Conservation (phyloP, 2,797 vertebrate species). For the Nannoperca obscura region DNA sequence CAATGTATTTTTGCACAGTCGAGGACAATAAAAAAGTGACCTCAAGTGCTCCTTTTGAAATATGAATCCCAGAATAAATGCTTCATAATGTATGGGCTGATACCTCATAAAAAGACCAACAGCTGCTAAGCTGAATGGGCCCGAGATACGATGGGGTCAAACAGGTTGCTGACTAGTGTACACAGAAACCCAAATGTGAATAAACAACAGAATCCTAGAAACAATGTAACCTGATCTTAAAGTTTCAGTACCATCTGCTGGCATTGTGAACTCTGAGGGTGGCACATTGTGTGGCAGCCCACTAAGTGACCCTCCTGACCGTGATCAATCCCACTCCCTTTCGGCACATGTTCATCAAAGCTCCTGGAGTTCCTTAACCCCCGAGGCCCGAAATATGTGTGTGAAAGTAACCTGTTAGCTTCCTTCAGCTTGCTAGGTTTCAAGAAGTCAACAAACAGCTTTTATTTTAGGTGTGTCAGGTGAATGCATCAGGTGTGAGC, state of each 20-base stretch:
- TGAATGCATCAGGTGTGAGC: slow-evolving; percentile 79
- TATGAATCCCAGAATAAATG: slow-evolving; percentile 76
- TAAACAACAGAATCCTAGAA: slow-evolving; percentile 78
- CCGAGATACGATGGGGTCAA: slow-evolving; percentile 61
- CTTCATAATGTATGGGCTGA: slow-evolving; percentile 64
- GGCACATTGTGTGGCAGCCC: slow-evolving; percentile 50
- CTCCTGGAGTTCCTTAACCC: slow-evolving; percentile 44
- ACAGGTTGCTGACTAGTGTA: slow-evolving; percentile 72
- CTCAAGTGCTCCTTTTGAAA: slow-evolving; percentile 72
- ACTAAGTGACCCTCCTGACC: slow-evolving; percentile 55
- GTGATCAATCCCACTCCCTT: slow-evolving; percentile 73
- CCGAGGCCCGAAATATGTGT: slow-evolving; percentile 39
- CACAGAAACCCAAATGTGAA: slow-evolving; percentile 76
- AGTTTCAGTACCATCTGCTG: slow-evolving; percentile 72
- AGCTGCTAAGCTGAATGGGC: slow-evolving; percentile 74
- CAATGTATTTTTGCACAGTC: slow-evolving; percentile 36
- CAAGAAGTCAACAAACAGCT: slow-evolving; percentile 33
- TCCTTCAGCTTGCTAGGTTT: background rate
- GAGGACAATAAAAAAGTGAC: slow-evolving; percentile 57
- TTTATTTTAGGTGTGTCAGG: slow-evolving; percentile 70
- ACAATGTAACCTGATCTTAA: slow-evolving; percentile 75
- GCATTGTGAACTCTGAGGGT: slow-evolving; percentile 68
- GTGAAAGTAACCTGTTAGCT: slow-evolving; percentile 21
- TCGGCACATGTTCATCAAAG: slow-evolving; percentile 67
- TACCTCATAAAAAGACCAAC: slow-evolving; percentile 75